Evolutionary conservation across 2,113 vertebrate genomes (phyloP).

Genomic region (Mus pahari): DNA sequence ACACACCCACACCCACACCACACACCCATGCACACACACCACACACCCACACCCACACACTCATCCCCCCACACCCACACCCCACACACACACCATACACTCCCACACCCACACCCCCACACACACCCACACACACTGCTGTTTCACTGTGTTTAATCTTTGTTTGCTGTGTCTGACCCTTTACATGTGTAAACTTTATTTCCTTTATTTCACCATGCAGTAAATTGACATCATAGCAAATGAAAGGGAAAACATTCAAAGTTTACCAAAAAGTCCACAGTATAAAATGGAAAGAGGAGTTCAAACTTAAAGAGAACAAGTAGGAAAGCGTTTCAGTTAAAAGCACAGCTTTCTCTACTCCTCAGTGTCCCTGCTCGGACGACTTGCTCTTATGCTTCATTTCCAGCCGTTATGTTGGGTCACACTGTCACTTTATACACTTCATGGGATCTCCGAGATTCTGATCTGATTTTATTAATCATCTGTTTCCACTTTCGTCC

Average conservation of each 20-base stretch:
- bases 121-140: too few species aligned
- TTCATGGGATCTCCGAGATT: neutral
- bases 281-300: neutral
- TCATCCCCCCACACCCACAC: too few species aligned
- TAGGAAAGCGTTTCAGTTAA: neutral
- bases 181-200: too few species aligned
- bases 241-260: neutral
- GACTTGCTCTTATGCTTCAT: neutral
- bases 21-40: too few species aligned
- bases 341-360: neutral
- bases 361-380: neutral
- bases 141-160: too few species aligned
- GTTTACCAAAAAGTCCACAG: neutral
- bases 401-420: too few species aligned
- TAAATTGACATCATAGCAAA: neutral
- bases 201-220: too few species aligned
- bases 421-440: neutral
- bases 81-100: too few species aligned
- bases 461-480: neutral
- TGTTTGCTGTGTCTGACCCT: too few species aligned
- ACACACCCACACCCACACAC: too few species aligned
- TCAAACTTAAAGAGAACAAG: neutral
- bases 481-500: neutral
- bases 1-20: too few species aligned
- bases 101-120: too few species aligned